Conservation (phyloP, 1,140 invertebrate species). For the Bactericera cockerelli region DNA sequence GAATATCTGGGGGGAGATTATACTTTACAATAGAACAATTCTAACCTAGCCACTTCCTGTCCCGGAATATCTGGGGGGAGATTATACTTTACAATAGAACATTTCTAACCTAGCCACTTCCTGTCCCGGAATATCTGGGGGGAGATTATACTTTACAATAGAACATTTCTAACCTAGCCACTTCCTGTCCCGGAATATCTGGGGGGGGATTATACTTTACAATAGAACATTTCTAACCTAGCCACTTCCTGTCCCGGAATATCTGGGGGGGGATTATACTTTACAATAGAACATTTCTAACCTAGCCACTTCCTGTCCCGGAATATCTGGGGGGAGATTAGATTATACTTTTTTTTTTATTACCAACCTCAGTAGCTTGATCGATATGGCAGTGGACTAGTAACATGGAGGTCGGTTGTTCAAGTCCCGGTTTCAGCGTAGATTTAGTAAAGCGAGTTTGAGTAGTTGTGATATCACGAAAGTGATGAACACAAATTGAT, state of each 20-base stretch:
- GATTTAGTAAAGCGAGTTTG: too few species aligned
- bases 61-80: constrained; percentile 48
- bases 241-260: constrained; percentile 64
- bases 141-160: constrained; percentile 18
- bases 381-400: too few species aligned
- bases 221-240: constrained; percentile 37
- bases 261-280: too few species aligned
- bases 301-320: constrained; percentile 70
- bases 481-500: too few species aligned
- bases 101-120: constrained; percentile 65
- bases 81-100: constrained; percentile 16
- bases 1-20: constrained; percentile 41
- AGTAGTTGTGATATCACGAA: too few species aligned
- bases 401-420: too few species aligned
- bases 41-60: constrained; percentile 69
- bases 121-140: constrained; percentile 53
- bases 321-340: constrained; percentile 41
- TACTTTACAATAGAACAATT: constrained; percentile 16
- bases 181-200: constrained; percentile 58
- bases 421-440: too few species aligned
- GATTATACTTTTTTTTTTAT: too few species aligned
- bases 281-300: constrained; percentile 13
- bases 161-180: constrained; percentile 52
- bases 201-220: too few species aligned
- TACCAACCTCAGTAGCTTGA: too few species aligned